Evolutionary conservation across 1,140 invertebrate species (phyloP), one percentile per base, ranked within the genome.

Genomic region (Drosophila ironensis): DNA sequence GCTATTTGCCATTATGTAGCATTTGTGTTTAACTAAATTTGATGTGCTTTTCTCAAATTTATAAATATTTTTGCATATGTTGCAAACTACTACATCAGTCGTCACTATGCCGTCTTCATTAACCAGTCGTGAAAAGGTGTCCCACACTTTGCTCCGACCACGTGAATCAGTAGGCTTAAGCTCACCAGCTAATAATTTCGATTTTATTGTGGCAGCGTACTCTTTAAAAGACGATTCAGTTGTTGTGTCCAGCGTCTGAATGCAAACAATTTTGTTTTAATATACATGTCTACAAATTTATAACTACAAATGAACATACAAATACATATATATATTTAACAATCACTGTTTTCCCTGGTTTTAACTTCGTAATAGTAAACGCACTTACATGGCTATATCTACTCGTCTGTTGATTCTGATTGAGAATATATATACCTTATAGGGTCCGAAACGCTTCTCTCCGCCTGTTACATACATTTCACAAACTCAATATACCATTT

Each of bases 1-100:
- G 27, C 50, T 51, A 48, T 35, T 48, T 16, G 46, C 28, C 45
- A 47, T 47, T 7, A 47, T 33, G 11, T 22, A 47, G 19, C 46
- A 35, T 24, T 48, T 48, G 28, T 48, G 47, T 12, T 40, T 40
- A 0, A 51, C 33, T 17, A 50, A 50, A 50, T 50, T 50, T 2
- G 33, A 51, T 38, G 30, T 37, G 19, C 30, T 37, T 48, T 48
- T 48, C 1, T 37, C 19, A 24, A 48, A 48, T 48, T 37, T 37
- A 24, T 37, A 48, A 14, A 48, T 16, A 8, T 37, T 48, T 48
- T 37, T 33, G 30, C 30, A 33, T 33, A 6, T 33, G 30, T 33
- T 33, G 30, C 30, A 33, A 9, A 33, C 30, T 4, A 33, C 30
- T 33, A 3, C 30, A 33, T 33, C 11, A 33, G 3, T 35, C 33